Conservation (phyloP, 2,888 invertebrate genomes). For the Andrena flavipes region DNA sequence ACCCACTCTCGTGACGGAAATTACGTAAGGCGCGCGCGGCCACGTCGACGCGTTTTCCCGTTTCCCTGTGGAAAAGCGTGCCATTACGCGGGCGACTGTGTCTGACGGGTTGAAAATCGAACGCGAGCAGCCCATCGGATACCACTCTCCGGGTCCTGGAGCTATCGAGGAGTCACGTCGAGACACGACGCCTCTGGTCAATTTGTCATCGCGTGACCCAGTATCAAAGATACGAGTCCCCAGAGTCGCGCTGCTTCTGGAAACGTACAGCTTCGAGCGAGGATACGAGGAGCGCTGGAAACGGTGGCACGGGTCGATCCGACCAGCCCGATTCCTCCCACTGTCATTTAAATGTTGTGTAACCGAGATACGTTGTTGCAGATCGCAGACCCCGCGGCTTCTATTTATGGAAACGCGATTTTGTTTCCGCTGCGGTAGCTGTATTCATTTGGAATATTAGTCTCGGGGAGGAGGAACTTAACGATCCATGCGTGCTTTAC, state of each 20-base stretch:
- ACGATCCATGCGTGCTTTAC: neutral
- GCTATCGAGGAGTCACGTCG: conserved; percentile 52
- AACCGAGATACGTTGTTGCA: neutral
- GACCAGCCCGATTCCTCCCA: conserved; percentile 20
- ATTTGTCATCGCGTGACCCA: conserved; percentile 74
- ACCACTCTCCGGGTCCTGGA: conserved; percentile 39
- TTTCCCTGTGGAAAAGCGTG: neutral
- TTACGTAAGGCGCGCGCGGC: conserved; percentile 13
- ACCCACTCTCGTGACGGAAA: conserved; percentile 14
- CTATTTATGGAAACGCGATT: conserved; percentile 1
- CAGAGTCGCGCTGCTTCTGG: conserved; percentile 58
- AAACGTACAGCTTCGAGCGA: conserved; percentile 39
- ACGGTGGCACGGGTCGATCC: neutral
- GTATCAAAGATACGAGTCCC: conserved; percentile 74
- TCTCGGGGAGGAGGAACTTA: neutral
- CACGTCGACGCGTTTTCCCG: conserved; percentile 12
- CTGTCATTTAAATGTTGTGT: neutral
- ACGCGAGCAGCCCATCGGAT: conserved; percentile 23
- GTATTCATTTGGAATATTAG: neutral
- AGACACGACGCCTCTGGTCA: conserved; percentile 69
- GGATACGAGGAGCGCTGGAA: neutral
- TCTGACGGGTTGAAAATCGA: conserved; percentile 52
- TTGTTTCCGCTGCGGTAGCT: neutral
- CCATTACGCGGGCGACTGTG: conserved; percentile 7
- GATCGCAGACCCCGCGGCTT: neutral